Conservation (phyloP, 2,888 invertebrate genomes). For the Pseudeuparius sepicola region DNA sequence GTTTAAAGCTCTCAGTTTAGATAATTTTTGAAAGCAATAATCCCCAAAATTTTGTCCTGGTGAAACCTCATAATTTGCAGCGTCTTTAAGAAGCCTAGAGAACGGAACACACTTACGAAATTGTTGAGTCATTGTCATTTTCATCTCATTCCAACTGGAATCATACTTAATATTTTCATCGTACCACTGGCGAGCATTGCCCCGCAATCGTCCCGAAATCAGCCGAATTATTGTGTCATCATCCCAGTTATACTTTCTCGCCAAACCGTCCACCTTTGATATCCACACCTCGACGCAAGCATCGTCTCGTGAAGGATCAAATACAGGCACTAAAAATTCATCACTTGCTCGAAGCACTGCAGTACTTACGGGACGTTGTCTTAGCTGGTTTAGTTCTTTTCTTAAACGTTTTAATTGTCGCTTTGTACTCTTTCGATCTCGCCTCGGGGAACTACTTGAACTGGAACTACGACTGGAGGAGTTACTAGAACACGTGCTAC, state of each 20-base stretch:
- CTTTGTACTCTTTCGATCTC: background rate
- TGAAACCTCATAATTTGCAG: slow-evolving; percentile 16
- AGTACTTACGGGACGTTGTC: background rate
- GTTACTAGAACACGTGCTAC: no score
- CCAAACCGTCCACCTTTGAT: background rate
- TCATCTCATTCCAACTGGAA: slow-evolving; percentile 13
- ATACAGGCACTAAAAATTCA: slow-evolving; percentile 1
- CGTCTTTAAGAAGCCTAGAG: slow-evolving; percentile 16
- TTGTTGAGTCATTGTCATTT: slow-evolving; percentile 9
- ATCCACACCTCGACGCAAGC: background rate
- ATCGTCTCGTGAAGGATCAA: background rate
- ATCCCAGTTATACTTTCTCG: slow-evolving; percentile 5
- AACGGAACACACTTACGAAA: slow-evolving; percentile 16
- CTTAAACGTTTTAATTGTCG: slow-evolving; percentile 1
- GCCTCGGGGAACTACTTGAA: background rate
- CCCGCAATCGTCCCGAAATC: slow-evolving; percentile 8
- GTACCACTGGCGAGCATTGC: slow-evolving; percentile 15
- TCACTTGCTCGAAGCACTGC: background rate
- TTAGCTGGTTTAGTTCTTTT: slow-evolving; percentile 1
- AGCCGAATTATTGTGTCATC: slow-evolving; percentile 7
- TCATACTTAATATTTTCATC: slow-evolving; percentile 9
- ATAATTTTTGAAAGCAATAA: slow-evolving; percentile 21
- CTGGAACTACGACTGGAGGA: no score
- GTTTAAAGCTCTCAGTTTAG: no score
- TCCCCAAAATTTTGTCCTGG: slow-evolving; percentile 16